phyloP scores from a whole-genome alignment of 2,113 vertebrate species.

The Aviceda subcristata region DNA sequence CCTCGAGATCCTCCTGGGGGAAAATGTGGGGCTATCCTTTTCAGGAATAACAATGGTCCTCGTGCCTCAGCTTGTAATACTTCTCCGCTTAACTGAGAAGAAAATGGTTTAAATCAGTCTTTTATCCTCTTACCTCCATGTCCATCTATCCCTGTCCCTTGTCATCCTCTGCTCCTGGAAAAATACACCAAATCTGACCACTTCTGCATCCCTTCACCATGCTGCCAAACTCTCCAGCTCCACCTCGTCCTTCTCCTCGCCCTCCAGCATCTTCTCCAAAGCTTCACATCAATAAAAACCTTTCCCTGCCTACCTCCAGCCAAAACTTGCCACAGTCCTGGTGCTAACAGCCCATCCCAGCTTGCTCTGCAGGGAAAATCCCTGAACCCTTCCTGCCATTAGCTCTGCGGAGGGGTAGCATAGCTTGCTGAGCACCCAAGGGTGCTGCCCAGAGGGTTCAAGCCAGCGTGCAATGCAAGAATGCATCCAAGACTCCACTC shows the following conservation, averaged over 20 bases:
- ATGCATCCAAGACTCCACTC: not conserved
- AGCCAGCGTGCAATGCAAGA: not conserved
- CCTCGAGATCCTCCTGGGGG: not conserved
- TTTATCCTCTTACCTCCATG: not conserved
- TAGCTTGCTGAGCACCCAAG: not conserved
- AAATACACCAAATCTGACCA: not conserved
- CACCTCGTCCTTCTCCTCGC: not conserved
- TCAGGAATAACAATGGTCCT: not conserved
- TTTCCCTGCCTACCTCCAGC: not conserved
- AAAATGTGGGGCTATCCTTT: not conserved
- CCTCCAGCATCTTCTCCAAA: not conserved
- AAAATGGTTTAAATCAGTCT: not conserved
- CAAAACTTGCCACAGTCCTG: rapidly evolving
- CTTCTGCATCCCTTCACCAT: rapidly evolving
- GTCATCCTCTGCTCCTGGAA: not conserved
- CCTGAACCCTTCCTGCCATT: not conserved
- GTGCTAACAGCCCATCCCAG: not conserved
- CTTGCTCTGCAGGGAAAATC: not conserved
- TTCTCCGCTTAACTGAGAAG: not conserved
- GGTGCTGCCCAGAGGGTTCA: not conserved
- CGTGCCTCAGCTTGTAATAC: rapidly evolving
- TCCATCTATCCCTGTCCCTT: not conserved
- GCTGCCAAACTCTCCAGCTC: not conserved
- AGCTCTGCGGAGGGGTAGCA: rapidly evolving
- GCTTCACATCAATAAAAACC: not conserved